Evolutionary conservation across 2,797 vertebrate species (phyloP).

Genomic region (Notolepis coatsorum): DNA sequence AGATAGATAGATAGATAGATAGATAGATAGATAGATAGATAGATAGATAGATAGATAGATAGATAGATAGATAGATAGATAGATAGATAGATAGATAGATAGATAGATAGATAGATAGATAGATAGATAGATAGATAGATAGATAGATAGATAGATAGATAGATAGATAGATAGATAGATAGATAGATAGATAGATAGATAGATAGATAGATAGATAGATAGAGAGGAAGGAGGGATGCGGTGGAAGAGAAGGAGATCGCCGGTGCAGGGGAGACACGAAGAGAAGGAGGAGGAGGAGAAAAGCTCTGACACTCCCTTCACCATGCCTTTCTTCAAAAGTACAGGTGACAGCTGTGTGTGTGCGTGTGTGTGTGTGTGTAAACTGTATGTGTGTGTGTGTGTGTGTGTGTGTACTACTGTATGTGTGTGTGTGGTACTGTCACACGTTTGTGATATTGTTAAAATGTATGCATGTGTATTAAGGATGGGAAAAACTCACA

Average conservation of each 20-base stretch:
- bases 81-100: background rate
- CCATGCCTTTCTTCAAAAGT: slow-evolving; percentile 47
- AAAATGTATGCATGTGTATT: background rate
- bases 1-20: background rate
- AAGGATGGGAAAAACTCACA: too few relatives aligned
- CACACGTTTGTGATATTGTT: too few relatives aligned
- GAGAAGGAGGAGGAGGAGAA: slow-evolving; percentile 44
- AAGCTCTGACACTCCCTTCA: slow-evolving; percentile 40
- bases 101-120: too few relatives aligned
- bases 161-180: background rate
- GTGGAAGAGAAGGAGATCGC: slow-evolving; percentile 52
- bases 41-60: background rate
- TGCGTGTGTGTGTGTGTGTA: background rate
- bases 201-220: slow-evolving; percentile 1
- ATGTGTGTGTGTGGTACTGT: background rate
- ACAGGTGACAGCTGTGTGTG: slow-evolving; percentile 29
- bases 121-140: background rate
- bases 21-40: background rate
- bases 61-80: too few relatives aligned
- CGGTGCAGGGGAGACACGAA: slow-evolving; percentile 36
- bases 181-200: background rate
- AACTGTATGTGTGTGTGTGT: background rate
- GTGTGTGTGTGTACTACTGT: background rate
- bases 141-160: too few relatives aligned
- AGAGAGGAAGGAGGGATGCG: slow-evolving; percentile 36